Base-by-base conservation (phyloP, 1,140 invertebrate species). In the Lucilia sericata region DNA sequence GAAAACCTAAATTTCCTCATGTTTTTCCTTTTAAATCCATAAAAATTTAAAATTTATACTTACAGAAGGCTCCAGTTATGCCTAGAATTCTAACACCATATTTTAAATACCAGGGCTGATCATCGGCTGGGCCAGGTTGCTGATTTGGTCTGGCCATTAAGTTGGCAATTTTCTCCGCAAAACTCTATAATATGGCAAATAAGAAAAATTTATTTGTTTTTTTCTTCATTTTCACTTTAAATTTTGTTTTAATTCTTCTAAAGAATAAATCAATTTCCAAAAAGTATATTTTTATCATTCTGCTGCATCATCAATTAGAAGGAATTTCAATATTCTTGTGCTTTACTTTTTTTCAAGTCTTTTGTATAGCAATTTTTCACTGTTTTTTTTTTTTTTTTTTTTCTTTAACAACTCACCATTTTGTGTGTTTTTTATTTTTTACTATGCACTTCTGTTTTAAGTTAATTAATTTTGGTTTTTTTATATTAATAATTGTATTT, bases 41-140 rank as follows among this genome's bases (percentile, higher is more conserved):
- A 42, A 14, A 19, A 14, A 0, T n/a, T n/a, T 14, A 42, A 42
- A 36, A 42, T 10, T 76, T 49, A 30, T 85, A 93, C 94, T 94
- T 93, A 96, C 96, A 92, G 88, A 96, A 94, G 89, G 96, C 95
- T 87, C 96, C 97, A 91, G 96, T 93, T 86, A 96, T 97, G 82
- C 97, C 97, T 85, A 98, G 91, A 84, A 94, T 94, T 90, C 96
- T 94, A 84, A 94, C 96, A 88, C 94, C 95, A 92, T 96, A 97
- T 91, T 96, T 96, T 92, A 97, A 93, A 94, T 95, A 97, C 96
- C 96, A 97, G 85, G 96, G 95, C 84, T 95, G 94, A 91, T 96
- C 96, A 91, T 96, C 96, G 92, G 95, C 95, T 85, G 93, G 92
- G 82, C 92, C 92, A 86, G 93, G 94, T 84, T 88, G 88, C 90